phyloP scores from a whole-genome alignment of 2,113 vertebrate genomes.

The Sturnira hondurensis region DNA sequence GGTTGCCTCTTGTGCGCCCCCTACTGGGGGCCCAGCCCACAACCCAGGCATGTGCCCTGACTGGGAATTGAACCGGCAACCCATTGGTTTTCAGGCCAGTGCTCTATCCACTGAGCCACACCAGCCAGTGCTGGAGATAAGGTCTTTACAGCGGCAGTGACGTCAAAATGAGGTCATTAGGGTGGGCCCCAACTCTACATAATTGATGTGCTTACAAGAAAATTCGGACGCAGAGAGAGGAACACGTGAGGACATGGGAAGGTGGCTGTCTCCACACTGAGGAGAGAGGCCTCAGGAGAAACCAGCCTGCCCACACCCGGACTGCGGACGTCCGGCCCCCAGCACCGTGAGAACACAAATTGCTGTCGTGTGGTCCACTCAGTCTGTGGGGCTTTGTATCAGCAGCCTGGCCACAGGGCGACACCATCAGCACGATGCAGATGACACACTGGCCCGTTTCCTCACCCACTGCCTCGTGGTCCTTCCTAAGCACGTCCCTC shows the following conservation, averaged over 20 bases:
- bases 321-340: too few relatives aligned
- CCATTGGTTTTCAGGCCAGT: too few relatives aligned
- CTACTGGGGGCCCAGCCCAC: too few relatives aligned
- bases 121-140: background rate
- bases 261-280: rapidly evolving
- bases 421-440: background rate
- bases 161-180: background rate
- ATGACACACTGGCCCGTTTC: rapidly evolving
- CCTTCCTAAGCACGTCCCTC: too few relatives aligned
- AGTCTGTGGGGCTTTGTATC: background rate
- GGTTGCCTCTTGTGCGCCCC: too few relatives aligned
- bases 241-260: background rate
- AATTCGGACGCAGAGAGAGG: background rate
- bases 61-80: too few relatives aligned
- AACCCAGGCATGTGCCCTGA: too few relatives aligned
- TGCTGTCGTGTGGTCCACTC: background rate
- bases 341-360: background rate
- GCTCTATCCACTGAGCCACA: too few relatives aligned
- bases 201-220: background rate
- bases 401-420: background rate
- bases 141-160: background rate
- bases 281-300: too few relatives aligned
- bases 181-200: background rate
- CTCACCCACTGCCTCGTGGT: background rate
- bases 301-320: too few relatives aligned